Conservation (phyloP, 35 echinoderm and acorn worm genomes). For the Ptychodera flava region DNA sequence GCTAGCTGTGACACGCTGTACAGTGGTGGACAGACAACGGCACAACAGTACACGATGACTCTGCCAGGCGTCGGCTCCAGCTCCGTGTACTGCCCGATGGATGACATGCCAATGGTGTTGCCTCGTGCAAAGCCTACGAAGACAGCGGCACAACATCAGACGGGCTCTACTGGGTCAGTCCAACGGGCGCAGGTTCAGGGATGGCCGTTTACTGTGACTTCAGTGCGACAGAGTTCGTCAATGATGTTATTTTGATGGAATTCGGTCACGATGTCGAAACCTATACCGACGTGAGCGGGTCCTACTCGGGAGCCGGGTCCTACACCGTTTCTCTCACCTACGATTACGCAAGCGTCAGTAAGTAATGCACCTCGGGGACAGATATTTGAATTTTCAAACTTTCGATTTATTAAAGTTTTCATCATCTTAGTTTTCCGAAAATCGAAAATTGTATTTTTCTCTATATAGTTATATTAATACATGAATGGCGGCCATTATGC, state of each 20-base stretch:
- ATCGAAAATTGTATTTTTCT: no score
- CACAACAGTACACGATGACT: background rate
- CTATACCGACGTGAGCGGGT: background rate
- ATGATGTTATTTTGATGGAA: background rate
- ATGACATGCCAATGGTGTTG: background rate
- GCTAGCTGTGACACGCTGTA: background rate
- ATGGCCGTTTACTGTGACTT: background rate
- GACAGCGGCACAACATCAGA: background rate
- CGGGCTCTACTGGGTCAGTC: background rate
- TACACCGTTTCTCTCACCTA: background rate
- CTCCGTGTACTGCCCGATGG: background rate
- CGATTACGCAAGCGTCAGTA: background rate
- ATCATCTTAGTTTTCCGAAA: no score
- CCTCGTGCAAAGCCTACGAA: background rate
- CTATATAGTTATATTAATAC: no score
- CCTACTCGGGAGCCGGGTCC: background rate
- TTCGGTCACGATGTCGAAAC: background rate
- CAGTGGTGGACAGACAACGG: background rate
- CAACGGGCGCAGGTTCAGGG: background rate
- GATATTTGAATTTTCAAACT: no score
- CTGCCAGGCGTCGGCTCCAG: background rate
- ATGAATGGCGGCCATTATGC: no score
- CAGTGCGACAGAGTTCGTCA: background rate
- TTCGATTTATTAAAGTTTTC: no score
- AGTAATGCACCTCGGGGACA: no score